Base-by-base conservation (phyloP, 2,113 vertebrate genomes). In the Ptyas mucosa region DNA sequence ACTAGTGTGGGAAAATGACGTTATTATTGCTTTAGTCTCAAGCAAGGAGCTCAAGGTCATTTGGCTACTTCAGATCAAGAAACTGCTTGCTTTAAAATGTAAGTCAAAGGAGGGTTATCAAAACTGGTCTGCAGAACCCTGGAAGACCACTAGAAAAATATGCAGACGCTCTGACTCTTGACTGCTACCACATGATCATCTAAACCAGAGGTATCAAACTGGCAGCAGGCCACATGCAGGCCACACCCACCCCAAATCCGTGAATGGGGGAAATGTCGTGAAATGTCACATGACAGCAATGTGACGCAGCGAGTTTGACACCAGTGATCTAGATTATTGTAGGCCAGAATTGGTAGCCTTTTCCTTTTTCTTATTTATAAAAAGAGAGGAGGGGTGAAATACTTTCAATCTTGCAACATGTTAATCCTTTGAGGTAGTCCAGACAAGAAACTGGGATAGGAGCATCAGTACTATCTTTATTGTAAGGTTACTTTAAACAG, bases 11-110 rank as follows among this genome's bases (percentile, higher is more conserved):
- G 64, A 85, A 92, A 95, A 95, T 93, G 11, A 29, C 88, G 93
- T 92, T 86, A 91, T 93, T 94, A 95, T 6, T 0, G 0, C 64
- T 96, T 95, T 95, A 94, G 94, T 96, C 91, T 95, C 94, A 95
- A 95, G 93, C 57, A 61, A 97, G 90, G 89, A 96, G 86, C 57
- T 2, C 9, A 51, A 49, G 89, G 94, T 96, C 92, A 96, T 95
- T 94, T 95, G 64, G 90, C 15, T 95, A 95, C 93, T 97, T 96
- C 57, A 91, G 91, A 95, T 85, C 85, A 81, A 95, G 94, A 96
- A 90, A 96, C 91, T 93, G 92, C 92, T 89, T 86, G 69, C 95
- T 94, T 90, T 90, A 94, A 95, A 96, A 94, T 52, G 43, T 85
- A 96, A 94, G 85, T 87, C 87, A 95, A 95, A 96, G 69, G 2